Evolutionary conservation across 2,113 vertebrate species (phyloP), one percentile per base, ranked within the genome.

Genomic region (Micronycteris hirsuta): DNA sequence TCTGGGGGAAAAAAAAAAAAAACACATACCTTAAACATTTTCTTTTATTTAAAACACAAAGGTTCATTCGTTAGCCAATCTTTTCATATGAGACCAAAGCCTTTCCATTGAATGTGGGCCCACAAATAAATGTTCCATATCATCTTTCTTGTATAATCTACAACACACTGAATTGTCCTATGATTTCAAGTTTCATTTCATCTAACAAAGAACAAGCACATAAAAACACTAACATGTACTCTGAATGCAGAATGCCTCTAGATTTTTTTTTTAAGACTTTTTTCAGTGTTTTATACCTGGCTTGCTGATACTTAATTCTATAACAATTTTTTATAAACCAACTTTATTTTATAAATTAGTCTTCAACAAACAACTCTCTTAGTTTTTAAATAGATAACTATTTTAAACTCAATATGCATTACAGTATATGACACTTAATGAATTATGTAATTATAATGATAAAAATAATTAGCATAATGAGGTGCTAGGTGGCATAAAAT

Each of bases 101-200:
- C 16, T 74, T 47, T 94, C 83, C 89, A 74, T 73, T 91, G 71
- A 93, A 90, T 77, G 36, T 76, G 63, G 26, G 7, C n/a, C 77
- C 41, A 93, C 2, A 74, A 45, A 54, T 26, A 93, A 85, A 54
- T 84, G 17, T 68, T 88, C 19, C 24, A 26, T 76, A 88, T 63
- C 77, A 78, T 56, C 41, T 80, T 88, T 90, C 28, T 38, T 86
- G 3, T 26, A 83, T 58, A 71, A 93, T 76, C 45, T 91, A 31
- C 13, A 88, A 78, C 36, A 86, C 2, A 82, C 24, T 93, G n/a
- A 92, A 87, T 20, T 94, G 52, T 45, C 45, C 47, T 41, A 86
- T 17, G 28, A 87, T 70, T 95, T 96, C 86, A 86, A 95, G 86
- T 93, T 83, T 73, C 54, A 92, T 36, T 76, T 90, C 84, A 56